Conservation (phyloP, 2,113 vertebrate species). For the Dasyornis broadbenti region DNA sequence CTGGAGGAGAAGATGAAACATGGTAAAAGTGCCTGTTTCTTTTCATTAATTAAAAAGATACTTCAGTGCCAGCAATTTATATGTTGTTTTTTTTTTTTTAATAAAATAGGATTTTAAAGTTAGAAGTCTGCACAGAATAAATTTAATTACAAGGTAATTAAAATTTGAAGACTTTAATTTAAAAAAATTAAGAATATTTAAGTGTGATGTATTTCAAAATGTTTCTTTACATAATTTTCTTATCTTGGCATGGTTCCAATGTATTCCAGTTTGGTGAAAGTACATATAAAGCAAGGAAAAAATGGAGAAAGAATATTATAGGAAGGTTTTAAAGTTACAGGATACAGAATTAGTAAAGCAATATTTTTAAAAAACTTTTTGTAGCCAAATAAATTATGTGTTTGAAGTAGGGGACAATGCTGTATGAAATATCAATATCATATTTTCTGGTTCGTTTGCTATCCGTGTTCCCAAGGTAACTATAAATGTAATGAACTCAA, state of each 20-base stretch:
- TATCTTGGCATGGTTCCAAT: neutral
- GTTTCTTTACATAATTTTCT: neutral
- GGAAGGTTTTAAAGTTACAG: neutral
- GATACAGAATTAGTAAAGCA: neutral
- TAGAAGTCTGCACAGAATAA: neutral
- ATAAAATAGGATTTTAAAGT: neutral
- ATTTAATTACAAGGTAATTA: neutral
- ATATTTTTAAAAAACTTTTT: neutral
- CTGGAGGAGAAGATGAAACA: neutral
- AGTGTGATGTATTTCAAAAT: neutral
- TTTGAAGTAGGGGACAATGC: neutral
- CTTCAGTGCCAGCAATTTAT: neutral
- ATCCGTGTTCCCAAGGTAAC: neutral
- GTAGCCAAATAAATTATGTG: neutral
- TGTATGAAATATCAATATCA: neutral
- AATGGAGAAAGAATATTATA: neutral
- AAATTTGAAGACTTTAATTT: neutral
- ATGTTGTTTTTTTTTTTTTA: neutral
- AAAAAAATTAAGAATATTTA: neutral
- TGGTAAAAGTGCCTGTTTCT: neutral
- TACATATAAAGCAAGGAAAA: neutral
- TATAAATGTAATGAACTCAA: neutral
- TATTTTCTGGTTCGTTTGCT: neutral
- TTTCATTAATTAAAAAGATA: neutral
- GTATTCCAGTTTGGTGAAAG: neutral